Evolutionary conservation across 2,888 invertebrate genomes (phyloP).

Genomic region (Diabrotica balteata): DNA sequence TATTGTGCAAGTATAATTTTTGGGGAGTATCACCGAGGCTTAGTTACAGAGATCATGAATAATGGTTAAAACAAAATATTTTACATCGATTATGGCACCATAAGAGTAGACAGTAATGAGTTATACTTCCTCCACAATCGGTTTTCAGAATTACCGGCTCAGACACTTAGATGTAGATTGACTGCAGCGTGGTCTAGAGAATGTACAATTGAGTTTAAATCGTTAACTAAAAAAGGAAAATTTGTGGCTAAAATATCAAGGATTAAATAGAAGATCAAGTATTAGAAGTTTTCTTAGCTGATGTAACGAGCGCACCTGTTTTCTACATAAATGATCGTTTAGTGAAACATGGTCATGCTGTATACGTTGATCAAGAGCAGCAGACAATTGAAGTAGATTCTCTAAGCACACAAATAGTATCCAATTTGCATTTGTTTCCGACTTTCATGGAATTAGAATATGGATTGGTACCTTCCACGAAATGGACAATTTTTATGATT

Average conservation of each 20-base stretch:
- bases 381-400: conserved; percentile 35
- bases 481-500: conserved; percentile 38
- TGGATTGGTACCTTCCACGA: conserved; percentile 55
- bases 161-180: conserved; percentile 64
- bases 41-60: conserved; percentile 55
- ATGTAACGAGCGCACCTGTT: conserved; percentile 63
- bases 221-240: conserved; percentile 52
- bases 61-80: conserved; percentile 59
- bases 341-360: conserved; percentile 63
- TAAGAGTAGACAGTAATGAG: conserved; percentile 56
- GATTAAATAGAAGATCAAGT: conserved; percentile 46
- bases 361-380: conserved; percentile 41
- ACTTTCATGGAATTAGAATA: conserved; percentile 64
- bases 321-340: conserved; percentile 62
- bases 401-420: conserved; percentile 40
- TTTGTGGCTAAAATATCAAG: conserved; percentile 58
- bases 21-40: conserved; percentile 64
- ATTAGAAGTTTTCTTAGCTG: conserved; percentile 61
- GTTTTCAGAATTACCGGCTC: conserved; percentile 62
- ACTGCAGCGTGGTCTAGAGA: conserved; percentile 63
- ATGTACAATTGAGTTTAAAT: conserved; percentile 59
- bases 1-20: conserved; percentile 62
- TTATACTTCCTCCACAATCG: conserved; percentile 57
- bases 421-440: conserved; percentile 63
- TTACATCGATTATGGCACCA: conserved; percentile 68